Evolutionary conservation across 2,888 invertebrate species (phyloP).

Genomic region (Xylocampa areola): DNA sequence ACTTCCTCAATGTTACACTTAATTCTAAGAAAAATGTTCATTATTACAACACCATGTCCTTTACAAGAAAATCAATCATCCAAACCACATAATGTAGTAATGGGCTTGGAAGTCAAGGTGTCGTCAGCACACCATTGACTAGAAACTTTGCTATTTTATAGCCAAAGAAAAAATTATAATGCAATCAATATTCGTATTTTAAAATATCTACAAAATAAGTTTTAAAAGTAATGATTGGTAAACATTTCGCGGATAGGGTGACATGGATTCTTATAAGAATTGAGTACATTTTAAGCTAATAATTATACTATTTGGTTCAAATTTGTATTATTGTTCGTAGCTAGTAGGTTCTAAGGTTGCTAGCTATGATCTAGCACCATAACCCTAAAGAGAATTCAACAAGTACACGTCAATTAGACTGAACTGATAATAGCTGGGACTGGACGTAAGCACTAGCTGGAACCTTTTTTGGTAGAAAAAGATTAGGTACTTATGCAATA

Average conservation of each 20-base stretch:
- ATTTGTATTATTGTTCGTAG: neutral
- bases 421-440: no score
- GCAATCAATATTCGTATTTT: no score
- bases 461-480: no score
- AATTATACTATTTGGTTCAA: neutral
- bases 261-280: neutral
- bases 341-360: constrained; percentile 45
- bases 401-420: constrained; percentile 7
- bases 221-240: neutral
- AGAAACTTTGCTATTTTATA: neutral
- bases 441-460: no score
- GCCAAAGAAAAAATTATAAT: neutral
- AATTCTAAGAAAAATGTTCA: neutral
- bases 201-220: no score
- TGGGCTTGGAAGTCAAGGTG: constrained; percentile 4
- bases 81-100: neutral
- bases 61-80: neutral
- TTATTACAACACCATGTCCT: neutral
- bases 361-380: constrained; percentile 47
- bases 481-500: no score
- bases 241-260: constrained; percentile 16
- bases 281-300: neutral
- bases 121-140: neutral
- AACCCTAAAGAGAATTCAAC: constrained; percentile 23
- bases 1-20: constrained; percentile 3